Conservation (phyloP, 2,113 vertebrate species). For the cat (Felis catus) region F.catus_Fca126_mat1.0 CM031428.1:19725501-19726000, state of each 20-base stretch:
- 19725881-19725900: not conserved
- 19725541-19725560: not conserved
- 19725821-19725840: constrained; percentile 32
- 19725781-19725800: not conserved
- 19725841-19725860: constrained; percentile 58
- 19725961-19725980: not conserved
- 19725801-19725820: constrained; percentile 59
- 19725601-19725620: not conserved
- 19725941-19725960: not conserved
- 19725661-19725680: constrained; percentile 22
- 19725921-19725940: constrained; percentile 1
- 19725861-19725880: not conserved
- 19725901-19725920: not conserved
- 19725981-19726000: not conserved
- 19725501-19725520: not conserved
- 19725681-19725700: constrained; percentile 77
- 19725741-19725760: not conserved
- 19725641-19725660: not conserved
- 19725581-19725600: not conserved
- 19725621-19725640: not conserved
- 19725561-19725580: not conserved
- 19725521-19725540: not conserved
- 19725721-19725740: not conserved
- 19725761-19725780: not conserved
- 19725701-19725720: constrained; percentile 57